phyloP scores from a whole-genome alignment of 1,140 invertebrate species.

The Vollenhovia emeryi region DNA sequence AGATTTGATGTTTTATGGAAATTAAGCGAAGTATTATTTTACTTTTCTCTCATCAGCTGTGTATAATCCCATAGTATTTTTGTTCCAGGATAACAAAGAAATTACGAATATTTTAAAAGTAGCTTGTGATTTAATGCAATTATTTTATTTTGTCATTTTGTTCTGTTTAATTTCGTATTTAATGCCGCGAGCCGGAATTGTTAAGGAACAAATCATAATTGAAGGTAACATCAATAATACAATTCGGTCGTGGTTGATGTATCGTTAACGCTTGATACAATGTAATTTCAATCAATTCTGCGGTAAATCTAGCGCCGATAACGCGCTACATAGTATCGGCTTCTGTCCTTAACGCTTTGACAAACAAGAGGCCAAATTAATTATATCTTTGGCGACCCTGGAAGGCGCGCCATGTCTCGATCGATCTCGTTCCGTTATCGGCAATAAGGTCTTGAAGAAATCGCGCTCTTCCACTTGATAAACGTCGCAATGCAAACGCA shows the following conservation, averaged over 20 bases:
- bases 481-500: not conserved
- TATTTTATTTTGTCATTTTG: not conserved
- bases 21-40: not conserved
- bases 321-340: not conserved
- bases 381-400: slow-evolving; percentile 32
- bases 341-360: not conserved
- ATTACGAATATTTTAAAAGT: not conserved
- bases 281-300: slow-evolving; percentile 17
- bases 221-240: slow-evolving; percentile 32
- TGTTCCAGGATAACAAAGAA: not conserved
- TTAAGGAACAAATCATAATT: not conserved
- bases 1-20: not conserved
- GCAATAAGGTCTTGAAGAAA: slow-evolving; percentile 8
- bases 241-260: not conserved
- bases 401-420: not conserved
- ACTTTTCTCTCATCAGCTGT: not conserved
- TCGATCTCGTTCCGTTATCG: slow-evolving; percentile 26
- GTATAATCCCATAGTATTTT: not conserved
- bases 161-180: not conserved
- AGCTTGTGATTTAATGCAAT: not conserved
- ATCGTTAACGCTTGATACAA: not conserved
- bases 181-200: not conserved
- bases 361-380: slow-evolving; percentile 35
- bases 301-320: not conserved
- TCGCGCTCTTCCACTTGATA: not conserved